Evolutionary conservation across 64 coral and sea anemone genomes (phyloP).

Genomic region (Montipora foliosa): DNA sequence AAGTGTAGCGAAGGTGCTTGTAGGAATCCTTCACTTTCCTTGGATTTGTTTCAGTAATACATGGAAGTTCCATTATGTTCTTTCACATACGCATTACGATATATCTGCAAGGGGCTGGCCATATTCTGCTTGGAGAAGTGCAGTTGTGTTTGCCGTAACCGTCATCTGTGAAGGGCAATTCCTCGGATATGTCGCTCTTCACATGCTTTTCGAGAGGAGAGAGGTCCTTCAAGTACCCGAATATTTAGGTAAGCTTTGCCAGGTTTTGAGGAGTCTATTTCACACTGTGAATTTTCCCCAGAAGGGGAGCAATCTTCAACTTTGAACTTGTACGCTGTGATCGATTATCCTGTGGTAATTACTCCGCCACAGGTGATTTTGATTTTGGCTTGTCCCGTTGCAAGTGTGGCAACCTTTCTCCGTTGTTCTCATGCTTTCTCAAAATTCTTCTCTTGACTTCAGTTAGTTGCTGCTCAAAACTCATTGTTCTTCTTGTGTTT

Average conservation of each 20-base stretch:
- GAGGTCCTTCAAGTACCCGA: constrained; percentile 47
- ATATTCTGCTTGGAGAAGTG: constrained; percentile 48
- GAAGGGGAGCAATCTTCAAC: constrained; percentile 56
- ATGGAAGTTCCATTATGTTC: neutral
- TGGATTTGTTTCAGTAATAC: neutral
- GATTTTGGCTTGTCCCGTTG: too few species aligned
- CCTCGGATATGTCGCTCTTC: constrained; percentile 29
- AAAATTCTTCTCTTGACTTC: too few species aligned
- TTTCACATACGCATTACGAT: constrained; percentile 57
- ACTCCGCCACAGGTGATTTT: too few species aligned
- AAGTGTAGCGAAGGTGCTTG: constrained; percentile 8
- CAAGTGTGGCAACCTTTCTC: too few species aligned
- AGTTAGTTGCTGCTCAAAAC: too few species aligned
- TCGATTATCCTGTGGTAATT: too few species aligned
- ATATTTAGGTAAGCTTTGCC: constrained; percentile 49
- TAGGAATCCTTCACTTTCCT: constrained; percentile 50
- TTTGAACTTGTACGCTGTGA: neutral
- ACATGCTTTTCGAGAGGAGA: constrained; percentile 32
- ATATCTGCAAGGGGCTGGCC: constrained; percentile 45
- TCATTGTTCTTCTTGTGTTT: too few species aligned
- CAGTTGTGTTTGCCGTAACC: neutral
- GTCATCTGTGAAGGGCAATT: constrained; percentile 43
- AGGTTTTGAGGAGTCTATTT: constrained; percentile 25
- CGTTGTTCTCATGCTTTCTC: too few species aligned
- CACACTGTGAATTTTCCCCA: constrained; percentile 48